Evolutionary conservation across 2,113 vertebrate genomes (phyloP).

Genomic region (Cynocephalus volans): DNA sequence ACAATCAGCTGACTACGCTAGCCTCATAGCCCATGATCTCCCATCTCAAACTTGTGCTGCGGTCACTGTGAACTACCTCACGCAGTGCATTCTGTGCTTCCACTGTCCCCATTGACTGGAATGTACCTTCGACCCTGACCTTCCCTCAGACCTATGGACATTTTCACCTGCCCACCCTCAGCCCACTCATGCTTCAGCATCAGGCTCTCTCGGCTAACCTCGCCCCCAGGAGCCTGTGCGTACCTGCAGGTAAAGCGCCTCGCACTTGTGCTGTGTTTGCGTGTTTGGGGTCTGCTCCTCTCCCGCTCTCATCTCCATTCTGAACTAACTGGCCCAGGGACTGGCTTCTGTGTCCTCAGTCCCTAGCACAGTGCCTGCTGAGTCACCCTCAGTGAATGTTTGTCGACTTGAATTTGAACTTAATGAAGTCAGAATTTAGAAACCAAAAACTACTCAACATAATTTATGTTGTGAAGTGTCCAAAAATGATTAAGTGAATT

Average conservation of each 20-base stretch:
- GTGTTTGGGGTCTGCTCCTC: neutral
- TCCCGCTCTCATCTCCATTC: neutral
- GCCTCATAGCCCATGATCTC: neutral
- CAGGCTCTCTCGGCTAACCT: neutral
- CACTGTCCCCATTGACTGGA: neutral
- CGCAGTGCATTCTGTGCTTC: neutral
- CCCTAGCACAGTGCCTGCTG: neutral
- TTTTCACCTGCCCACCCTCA: neutral
- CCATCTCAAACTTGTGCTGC: neutral
- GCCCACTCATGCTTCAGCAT: neutral
- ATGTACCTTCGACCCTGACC: neutral
- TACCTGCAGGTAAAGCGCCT: neutral
- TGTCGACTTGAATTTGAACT: neutral
- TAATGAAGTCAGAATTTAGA: conserved; percentile 34
- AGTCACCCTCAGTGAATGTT: neutral
- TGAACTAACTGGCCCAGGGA: neutral
- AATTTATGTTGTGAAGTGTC: conserved; percentile 64
- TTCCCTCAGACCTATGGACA: neutral
- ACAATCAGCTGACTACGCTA: neutral
- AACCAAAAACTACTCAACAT: conserved; percentile 46
- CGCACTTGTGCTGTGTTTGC: neutral
- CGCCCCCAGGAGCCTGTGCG: neutral
- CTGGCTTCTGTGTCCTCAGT: neutral
- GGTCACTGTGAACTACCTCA: neutral
- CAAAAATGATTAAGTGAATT: conserved; percentile 63